phyloP scores from a whole-genome alignment of 2,113 vertebrate species.

The Takifugu flavidus region DNA sequence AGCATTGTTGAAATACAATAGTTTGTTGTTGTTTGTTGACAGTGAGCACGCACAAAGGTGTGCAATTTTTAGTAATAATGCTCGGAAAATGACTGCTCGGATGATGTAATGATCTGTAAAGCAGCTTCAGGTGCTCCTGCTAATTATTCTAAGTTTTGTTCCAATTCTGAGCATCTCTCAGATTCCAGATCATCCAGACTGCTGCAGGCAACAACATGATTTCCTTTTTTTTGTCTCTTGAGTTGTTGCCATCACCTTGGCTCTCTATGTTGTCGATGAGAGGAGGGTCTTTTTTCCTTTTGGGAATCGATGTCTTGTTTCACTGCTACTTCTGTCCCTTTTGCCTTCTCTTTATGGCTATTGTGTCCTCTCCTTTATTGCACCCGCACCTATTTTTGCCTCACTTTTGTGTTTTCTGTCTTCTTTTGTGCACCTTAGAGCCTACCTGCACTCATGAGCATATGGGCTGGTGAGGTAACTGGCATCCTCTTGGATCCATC shows the following conservation, averaged over 20 bases:
- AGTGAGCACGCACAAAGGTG: conserved; percentile 13
- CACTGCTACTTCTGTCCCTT: conserved; percentile 32
- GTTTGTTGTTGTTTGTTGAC: not conserved
- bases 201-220: conserved; percentile 4
- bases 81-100: conserved; percentile 28
- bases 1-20: too few relatives aligned
- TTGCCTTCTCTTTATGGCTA: conserved; percentile 9
- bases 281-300: conserved; percentile 11
- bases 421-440: conserved; percentile 15
- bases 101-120: conserved; percentile 62
- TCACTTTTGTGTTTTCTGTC: conserved; percentile 35
- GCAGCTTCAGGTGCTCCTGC: conserved; percentile 35
- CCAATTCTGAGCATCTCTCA: conserved; percentile 24
- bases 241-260: conserved; percentile 21
- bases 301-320: conserved; percentile 43
- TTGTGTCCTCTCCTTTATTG: conserved; percentile 33
- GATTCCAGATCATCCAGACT: conserved; percentile 30
- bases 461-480: conserved; percentile 28
- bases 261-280: not conserved
- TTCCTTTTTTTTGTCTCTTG: not conserved
- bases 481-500: conserved; percentile 36
- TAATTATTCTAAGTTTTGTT: conserved; percentile 34
- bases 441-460: conserved; percentile 36
- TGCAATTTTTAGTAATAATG: conserved; percentile 35
- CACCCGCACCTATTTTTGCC: conserved; percentile 43